phyloP scores from a whole-genome alignment of 2,888 invertebrate genomes.

The Synergus umbraculus region DNA sequence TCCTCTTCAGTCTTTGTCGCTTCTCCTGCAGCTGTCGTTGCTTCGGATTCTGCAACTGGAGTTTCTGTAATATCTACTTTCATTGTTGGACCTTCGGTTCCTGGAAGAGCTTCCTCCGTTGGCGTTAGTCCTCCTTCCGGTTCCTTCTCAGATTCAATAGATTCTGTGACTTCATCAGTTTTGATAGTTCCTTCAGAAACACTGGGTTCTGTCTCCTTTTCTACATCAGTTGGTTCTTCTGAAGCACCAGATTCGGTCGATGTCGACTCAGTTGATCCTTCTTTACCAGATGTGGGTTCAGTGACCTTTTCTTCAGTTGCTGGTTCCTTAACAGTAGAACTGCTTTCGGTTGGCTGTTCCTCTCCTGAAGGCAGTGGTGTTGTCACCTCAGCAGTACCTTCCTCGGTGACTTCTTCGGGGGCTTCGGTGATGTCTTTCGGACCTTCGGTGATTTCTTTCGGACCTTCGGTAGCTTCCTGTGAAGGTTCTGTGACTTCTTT shows the following conservation, averaged over 20 bases:
- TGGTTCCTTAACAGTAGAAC: neutral
- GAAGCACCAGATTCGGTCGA: constrained; percentile 43
- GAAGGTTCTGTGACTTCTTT: constrained; percentile 35
- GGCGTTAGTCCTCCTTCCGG: constrained; percentile 44
- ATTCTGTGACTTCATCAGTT: constrained; percentile 29
- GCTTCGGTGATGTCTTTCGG: constrained; percentile 28
- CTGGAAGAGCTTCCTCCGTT: constrained; percentile 45
- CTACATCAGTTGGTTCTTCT: constrained; percentile 51
- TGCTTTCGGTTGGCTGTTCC: neutral
- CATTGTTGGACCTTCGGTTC: neutral
- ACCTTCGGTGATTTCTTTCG: constrained; percentile 39
- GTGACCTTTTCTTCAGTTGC: constrained; percentile 24
- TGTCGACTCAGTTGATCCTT: constrained; percentile 45
- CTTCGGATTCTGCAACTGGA: constrained; percentile 26
- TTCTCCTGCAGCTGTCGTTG: constrained; percentile 46
- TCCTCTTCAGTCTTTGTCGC: constrained; percentile 51
- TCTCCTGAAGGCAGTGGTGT: constrained; percentile 22
- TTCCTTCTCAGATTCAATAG: constrained; percentile 48
- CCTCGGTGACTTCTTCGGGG: constrained; percentile 42
- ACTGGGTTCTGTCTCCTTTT: constrained; percentile 43
- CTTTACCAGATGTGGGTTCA: constrained; percentile 42
- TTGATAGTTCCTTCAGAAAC: constrained; percentile 3
- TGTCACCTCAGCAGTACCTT: constrained; percentile 44
- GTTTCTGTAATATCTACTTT: constrained; percentile 42
- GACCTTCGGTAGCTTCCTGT: constrained; percentile 38